Base-by-base conservation (phyloP, 2,888 invertebrate genomes). In the Nyleta sp. region DNA sequence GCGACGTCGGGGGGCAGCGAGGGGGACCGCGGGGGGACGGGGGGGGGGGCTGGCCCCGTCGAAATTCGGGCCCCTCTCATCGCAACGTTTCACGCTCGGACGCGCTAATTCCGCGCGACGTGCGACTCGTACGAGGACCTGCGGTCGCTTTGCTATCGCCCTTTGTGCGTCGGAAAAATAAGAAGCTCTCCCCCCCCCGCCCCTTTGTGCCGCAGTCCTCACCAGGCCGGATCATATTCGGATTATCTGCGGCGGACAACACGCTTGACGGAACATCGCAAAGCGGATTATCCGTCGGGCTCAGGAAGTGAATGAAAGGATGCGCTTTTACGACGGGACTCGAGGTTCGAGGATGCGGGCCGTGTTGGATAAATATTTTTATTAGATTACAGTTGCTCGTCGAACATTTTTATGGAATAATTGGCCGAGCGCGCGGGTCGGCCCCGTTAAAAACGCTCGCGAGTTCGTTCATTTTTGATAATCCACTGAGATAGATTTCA, bases 61-160 rank as follows among this genome's bases (percentile, higher is more conserved):
- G n/a, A n/a, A n/a, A n/a, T n/a, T 42, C 57, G 20, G 42, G 60
- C 10, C 7, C 55, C 48, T 35, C 59, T 50, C 78, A 64, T 65
- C 80, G 70, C 42, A 44, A 57, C 55, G 57, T 77, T 86, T 86
- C 81, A 83, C 82, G 83, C 83, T 81, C 81, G 77, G 81, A 80
- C 81, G 75, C 67, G 44, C 81, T 83, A 80, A 85, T 81, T 78
- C 62, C 52, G 67, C 46, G 60, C 73, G 85, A 83, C 82, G 79
- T 80, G 31, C 78, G 53, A 55, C 50, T 48, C 40, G 42, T 8
- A 24, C 24, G 40, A 44, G 33, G 15, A n/a, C 53, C 53, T 20
- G 31, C 65, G 75, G 77, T 76, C 81, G 64, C 50, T 46, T 60
- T 46, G 67, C 62, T n/a, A n/a, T n/a, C 28, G 48, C 28, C 35